Percentiles rank a stretch among this genome's conserved stretches.
Evolutionary conservation across 2,113 vertebrate species (phyloP).

Genomic region (Columba livia): DNA sequence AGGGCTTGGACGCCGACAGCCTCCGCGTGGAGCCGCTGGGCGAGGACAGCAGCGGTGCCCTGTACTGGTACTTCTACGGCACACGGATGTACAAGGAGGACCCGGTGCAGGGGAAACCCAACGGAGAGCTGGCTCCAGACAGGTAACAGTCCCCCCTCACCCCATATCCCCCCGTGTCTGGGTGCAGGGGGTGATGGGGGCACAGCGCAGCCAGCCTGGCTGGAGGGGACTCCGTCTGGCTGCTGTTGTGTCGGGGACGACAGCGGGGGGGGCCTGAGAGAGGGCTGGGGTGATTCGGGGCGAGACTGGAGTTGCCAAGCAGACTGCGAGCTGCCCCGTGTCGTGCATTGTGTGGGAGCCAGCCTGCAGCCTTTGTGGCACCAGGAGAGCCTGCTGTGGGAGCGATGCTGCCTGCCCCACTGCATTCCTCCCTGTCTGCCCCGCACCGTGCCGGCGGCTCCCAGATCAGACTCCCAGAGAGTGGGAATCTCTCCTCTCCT

Average conservation of each 20-base stretch:
- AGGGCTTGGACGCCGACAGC: constrained; percentile 96
- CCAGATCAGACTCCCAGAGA: constrained; percentile 19
- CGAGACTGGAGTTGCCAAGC: constrained; percentile 14
- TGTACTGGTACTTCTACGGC: constrained; percentile 99
- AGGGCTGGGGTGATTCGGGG: background rate
- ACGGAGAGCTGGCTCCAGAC: constrained; percentile 67
- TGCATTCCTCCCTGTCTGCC: constrained; percentile 36
- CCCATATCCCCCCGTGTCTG: background rate
- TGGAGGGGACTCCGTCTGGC: constrained; percentile 16
- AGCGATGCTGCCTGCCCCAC: constrained; percentile 33
- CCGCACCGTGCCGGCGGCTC: background rate
- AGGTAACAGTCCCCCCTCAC: constrained; percentile 70
- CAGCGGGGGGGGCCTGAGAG: background rate
- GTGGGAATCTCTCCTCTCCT: constrained; percentile 23
- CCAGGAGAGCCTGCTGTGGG: constrained; percentile 36
- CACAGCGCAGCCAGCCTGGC: background rate
- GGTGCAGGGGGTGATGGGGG: background rate
- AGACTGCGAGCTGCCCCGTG: background rate
- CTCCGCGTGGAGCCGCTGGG: constrained; percentile 94
- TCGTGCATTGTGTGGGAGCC: background rate
- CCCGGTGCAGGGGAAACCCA: constrained; percentile 73
- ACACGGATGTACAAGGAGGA: constrained; percentile 97
- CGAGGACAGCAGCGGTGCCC: constrained; percentile 90
- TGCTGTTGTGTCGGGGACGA: background rate
- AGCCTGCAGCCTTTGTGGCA: constrained; percentile 45